Evolutionary conservation across 1,140 invertebrate species (phyloP).

Genomic region (Mamestra configurata): DNA sequence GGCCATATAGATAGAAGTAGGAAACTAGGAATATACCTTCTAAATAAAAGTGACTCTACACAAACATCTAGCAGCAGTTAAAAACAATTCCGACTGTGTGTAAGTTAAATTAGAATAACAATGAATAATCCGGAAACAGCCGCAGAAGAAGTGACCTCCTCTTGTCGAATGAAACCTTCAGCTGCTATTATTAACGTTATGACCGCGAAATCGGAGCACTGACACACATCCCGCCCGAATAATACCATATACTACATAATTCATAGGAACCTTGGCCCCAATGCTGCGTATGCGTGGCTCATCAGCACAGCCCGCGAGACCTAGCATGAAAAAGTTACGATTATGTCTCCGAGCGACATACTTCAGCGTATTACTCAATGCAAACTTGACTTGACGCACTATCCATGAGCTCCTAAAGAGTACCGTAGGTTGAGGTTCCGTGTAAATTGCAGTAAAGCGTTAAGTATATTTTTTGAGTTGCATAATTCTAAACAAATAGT

Average conservation of each 20-base stretch:
- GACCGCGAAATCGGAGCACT: constrained; percentile 83
- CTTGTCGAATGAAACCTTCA: constrained; percentile 80
- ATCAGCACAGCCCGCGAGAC: constrained; percentile 39
- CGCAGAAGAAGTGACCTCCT: constrained; percentile 74
- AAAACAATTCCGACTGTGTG: constrained; percentile 9
- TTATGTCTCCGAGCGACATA: constrained; percentile 3
- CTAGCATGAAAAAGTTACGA: constrained; percentile 44
- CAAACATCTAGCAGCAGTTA: constrained; percentile 6
- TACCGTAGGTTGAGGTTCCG: neutral
- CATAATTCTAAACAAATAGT: constrained; percentile 16
- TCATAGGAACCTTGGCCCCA: constrained; percentile 85
- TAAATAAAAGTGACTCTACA: constrained; percentile 1
- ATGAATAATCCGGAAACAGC: constrained; percentile 75
- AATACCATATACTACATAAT: constrained; percentile 87
- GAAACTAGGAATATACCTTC: neutral
- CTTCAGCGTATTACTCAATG: neutral
- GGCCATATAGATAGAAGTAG: neutral
- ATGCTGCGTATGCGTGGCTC: constrained; percentile 61
- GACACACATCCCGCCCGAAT: constrained; percentile 82
- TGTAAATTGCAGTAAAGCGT: neutral
- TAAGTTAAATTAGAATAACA: constrained; percentile 52
- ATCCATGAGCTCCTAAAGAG: neutral
- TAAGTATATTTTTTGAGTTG: neutral
- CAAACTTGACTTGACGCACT: neutral
- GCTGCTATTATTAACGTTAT: constrained; percentile 81